phyloP scores from a whole-genome alignment of 1,140 invertebrate species.

The Drosophila auraria region DNA sequence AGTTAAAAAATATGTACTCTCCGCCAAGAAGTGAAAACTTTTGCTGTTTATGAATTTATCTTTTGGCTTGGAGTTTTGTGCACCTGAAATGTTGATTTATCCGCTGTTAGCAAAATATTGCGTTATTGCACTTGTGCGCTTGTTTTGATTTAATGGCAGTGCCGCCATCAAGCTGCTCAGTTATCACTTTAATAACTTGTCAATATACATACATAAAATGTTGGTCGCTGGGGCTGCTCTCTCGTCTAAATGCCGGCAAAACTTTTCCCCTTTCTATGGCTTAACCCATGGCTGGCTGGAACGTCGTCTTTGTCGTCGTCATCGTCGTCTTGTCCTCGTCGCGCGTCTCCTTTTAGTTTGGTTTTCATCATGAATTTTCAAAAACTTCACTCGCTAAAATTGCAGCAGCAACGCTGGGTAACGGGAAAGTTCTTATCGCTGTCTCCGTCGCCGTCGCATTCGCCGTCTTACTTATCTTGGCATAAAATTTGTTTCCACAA shows the following conservation, averaged over 20 bases:
- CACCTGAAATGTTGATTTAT: conserved; percentile 24
- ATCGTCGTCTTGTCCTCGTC: conserved; percentile 35
- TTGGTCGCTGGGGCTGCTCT: conserved; percentile 24
- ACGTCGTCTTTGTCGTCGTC: background rate
- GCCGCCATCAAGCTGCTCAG: conserved; percentile 32
- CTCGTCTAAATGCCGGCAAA: conserved; percentile 38
- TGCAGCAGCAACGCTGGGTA: conserved; percentile 50
- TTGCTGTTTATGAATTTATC: conserved; percentile 35
- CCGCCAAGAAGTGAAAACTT: conserved; percentile 11
- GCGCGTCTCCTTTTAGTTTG: conserved; percentile 75
- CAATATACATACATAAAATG: conserved; percentile 66
- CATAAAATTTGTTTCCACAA: conserved; percentile 80
- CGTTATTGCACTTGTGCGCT: conserved; percentile 15
- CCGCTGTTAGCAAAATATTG: conserved; percentile 18
- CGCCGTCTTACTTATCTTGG: conserved; percentile 72
- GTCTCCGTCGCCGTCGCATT: conserved; percentile 37
- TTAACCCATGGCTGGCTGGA: conserved; percentile 27
- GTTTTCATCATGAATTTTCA: conserved; percentile 81
- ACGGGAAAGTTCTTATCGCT: conserved; percentile 63
- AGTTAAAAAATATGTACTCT: conserved; percentile 22
- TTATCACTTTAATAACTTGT: conserved; percentile 77
- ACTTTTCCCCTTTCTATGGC: conserved; percentile 31
- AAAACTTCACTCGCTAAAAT: conserved; percentile 71
- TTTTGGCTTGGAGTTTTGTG: conserved; percentile 15
- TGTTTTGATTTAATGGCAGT: conserved; percentile 69